A percentile compares a stretch with the other conserved stretches of the same genome.
phyloP scores from a whole-genome alignment of 2,888 invertebrate genomes.

The Ornithoptera priamus region DNA sequence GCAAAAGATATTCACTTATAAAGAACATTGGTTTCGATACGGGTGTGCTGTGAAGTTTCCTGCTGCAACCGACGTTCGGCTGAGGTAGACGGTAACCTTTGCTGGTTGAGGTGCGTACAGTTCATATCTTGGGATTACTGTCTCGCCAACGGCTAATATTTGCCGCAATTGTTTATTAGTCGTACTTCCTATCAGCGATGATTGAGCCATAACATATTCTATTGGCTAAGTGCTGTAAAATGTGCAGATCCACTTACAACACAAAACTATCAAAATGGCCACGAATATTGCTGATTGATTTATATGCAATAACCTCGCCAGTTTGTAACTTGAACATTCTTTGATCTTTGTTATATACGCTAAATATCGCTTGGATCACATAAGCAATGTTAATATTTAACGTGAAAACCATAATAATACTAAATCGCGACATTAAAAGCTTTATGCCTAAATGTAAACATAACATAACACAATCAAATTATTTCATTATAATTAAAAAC shows the following conservation, averaged over 20 bases:
- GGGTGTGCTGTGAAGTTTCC: background rate
- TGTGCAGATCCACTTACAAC: no score
- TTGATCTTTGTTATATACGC: background rate
- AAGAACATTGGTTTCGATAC: constrained; percentile 21
- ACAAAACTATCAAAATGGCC: no score
- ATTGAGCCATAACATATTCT: no score
- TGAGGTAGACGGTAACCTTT: constrained; percentile 20
- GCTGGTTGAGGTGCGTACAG: background rate
- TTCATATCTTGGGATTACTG: background rate
- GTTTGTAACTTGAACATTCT: background rate
- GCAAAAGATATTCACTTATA: constrained; percentile 12
- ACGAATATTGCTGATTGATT: background rate
- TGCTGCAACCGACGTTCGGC: constrained; percentile 21
- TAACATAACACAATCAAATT: no score
- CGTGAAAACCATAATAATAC: background rate
- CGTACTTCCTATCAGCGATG: no score
- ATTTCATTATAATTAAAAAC: no score
- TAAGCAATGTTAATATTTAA: background rate
- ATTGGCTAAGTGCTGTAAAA: no score
- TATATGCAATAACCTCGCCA: background rate
- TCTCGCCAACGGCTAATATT: no score
- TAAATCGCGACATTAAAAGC: background rate
- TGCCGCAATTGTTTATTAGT: no score
- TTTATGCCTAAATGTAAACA: background rate
- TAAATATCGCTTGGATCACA: background rate